Percentiles rank a stretch among this genome's conserved stretches.
Evolutionary conservation across 2,888 invertebrate species (phyloP).

Genomic region (Entomobrya proxima): DNA sequence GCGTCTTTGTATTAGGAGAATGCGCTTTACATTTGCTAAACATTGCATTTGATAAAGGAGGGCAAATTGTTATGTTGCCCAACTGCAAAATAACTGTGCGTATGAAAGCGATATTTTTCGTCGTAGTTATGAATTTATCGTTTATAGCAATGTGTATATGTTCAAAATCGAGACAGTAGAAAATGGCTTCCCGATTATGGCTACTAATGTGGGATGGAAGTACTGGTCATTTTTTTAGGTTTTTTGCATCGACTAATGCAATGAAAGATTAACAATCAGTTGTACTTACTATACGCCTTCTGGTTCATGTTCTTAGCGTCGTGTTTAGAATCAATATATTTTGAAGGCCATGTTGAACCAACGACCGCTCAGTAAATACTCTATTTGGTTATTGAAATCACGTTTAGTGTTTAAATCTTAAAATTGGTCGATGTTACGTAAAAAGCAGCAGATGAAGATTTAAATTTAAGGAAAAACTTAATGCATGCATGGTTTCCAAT

Average conservation of each 20-base stretch:
- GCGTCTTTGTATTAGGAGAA: no score
- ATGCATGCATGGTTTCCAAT: no score
- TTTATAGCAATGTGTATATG: not conserved
- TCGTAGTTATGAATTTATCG: no score
- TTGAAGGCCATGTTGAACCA: constrained; percentile 3
- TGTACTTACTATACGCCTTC: no score
- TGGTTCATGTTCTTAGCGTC: constrained; percentile 9
- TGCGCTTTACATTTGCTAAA: no score
- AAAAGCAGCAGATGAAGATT: no score
- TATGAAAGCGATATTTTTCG: no score
- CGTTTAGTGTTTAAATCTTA: not conserved
- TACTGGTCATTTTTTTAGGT: not conserved
- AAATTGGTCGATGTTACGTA: not conserved
- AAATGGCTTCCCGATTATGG: not conserved
- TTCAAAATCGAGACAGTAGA: not conserved
- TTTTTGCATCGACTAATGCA: not conserved
- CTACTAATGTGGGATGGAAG: not conserved
- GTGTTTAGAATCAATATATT: not conserved
- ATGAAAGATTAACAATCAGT: no score
- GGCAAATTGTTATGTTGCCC: no score
- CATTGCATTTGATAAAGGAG: no score
- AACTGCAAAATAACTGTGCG: no score
- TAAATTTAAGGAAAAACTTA: no score
- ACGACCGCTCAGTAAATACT: not conserved
- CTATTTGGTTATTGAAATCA: not conserved